Conservation (phyloP, 2,797 vertebrate genomes). For the Eulemur albifrons region DNA sequence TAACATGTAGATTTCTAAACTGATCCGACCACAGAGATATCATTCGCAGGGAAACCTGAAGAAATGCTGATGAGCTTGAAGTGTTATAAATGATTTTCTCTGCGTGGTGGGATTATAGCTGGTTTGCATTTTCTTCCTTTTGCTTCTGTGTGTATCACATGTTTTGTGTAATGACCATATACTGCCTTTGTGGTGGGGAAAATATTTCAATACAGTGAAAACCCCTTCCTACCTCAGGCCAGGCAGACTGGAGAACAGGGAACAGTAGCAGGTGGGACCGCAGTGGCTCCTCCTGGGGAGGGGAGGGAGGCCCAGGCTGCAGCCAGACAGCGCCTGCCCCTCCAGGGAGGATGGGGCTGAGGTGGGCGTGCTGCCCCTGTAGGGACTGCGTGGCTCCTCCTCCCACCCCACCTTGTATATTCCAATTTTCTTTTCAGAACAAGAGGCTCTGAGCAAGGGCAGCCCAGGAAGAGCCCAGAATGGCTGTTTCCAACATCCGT, state of each 20-base stretch:
- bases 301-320: too few species aligned
- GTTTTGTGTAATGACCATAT: neutral
- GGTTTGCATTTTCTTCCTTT: neutral
- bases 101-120: neutral
- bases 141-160: neutral
- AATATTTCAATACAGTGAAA: neutral
- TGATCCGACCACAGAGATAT: neutral
- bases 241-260: neutral
- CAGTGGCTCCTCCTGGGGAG: neutral
- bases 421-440: neutral
- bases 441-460: neutral
- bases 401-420: neutral
- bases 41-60: neutral
- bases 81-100: neutral
- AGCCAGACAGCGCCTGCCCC: rapidly evolving
- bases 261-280: neutral
- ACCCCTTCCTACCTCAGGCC: neutral
- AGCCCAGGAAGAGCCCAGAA: too few species aligned
- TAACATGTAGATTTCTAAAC: neutral
- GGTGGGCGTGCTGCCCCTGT: too few species aligned
- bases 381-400: rapidly evolving
- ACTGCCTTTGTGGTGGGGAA: neutral
- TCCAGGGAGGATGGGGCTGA: neutral
- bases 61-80: neutral
- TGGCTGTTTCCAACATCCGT: neutral